Percentiles rank a stretch among this genome's conserved stretches.
phyloP scores from a whole-genome alignment of 2,888 invertebrate genomes.

The Pyralis farinalis region DNA sequence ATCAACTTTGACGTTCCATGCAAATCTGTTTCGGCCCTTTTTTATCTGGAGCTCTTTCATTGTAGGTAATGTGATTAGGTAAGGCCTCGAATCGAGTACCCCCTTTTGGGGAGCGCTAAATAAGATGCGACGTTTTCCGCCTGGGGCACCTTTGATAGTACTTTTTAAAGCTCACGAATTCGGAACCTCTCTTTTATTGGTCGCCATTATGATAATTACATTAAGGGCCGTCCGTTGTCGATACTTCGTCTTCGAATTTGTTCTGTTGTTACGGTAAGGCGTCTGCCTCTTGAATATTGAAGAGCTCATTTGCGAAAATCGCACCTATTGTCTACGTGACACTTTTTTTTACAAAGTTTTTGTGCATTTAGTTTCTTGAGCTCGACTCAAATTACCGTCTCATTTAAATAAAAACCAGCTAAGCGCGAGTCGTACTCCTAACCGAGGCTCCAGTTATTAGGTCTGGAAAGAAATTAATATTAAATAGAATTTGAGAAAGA shows the following conservation, averaged over 20 bases:
- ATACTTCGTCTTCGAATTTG: conserved; percentile 77
- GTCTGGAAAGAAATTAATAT: too few species aligned
- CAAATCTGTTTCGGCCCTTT: conserved; percentile 73
- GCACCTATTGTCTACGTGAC: conserved; percentile 75
- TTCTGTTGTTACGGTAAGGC: conserved; percentile 72
- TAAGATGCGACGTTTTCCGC: conserved; percentile 78
- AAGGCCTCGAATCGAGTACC: conserved; percentile 52
- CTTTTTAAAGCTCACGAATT: conserved; percentile 77
- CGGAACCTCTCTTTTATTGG: conserved; percentile 77
- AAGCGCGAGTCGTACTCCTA: too few species aligned
- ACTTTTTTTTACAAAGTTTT: conserved; percentile 51
- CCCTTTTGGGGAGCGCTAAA: conserved; percentile 68
- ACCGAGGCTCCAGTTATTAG: too few species aligned
- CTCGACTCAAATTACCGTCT: conserved; percentile 27
- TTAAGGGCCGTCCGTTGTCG: conserved; percentile 70
- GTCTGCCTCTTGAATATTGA: conserved; percentile 74
- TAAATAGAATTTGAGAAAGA: too few species aligned
- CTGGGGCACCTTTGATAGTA: conserved; percentile 75
- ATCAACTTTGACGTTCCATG: conserved; percentile 73
- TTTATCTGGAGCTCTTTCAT: conserved; percentile 69
- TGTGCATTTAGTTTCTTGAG: conserved; percentile 31
- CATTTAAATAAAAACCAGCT: conserved; percentile 7
- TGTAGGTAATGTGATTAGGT: conserved; percentile 74
- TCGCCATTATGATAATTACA: conserved; percentile 79
- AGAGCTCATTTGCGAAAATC: conserved; percentile 73